A percentile compares a stretch with the other conserved stretches of the same genome.
phyloP scores from a whole-genome alignment of 2,888 invertebrate species.

The Odontomyia ornata region DNA sequence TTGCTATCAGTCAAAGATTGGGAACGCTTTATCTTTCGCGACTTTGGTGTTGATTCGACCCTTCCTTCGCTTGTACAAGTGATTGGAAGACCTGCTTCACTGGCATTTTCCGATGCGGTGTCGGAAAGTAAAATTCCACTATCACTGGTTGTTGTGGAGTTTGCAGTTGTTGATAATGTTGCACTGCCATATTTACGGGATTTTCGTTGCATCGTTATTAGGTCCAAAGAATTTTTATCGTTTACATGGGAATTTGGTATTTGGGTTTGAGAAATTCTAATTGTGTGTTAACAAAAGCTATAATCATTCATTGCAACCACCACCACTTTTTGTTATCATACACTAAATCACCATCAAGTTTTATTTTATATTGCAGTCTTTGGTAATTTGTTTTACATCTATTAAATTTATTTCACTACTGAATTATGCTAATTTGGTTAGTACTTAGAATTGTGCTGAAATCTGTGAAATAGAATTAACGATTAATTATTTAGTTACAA shows the following conservation, averaged over 20 bases:
- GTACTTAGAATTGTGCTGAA: conserved; percentile 5
- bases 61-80: not conserved
- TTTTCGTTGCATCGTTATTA: conserved; percentile 30
- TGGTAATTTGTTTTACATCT: not conserved
- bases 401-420: conserved; percentile 13
- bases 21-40: not conserved
- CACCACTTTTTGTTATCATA: conserved; percentile 18
- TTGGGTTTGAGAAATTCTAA: not conserved
- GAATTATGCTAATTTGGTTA: not conserved
- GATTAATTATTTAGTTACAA: not conserved
- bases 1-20: not conserved
- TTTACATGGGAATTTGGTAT: not conserved
- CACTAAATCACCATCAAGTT: conserved; percentile 22
- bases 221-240: not conserved
- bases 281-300: not conserved
- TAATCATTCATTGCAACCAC: not conserved
- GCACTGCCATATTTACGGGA: conserved; percentile 2
- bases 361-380: not conserved
- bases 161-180: not conserved
- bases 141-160: conserved; percentile 10
- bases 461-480: conserved; percentile 21
- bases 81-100: not conserved
- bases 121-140: conserved; percentile 26
- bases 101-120: conserved; percentile 10
- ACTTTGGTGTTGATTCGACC: not conserved